Base-by-base conservation (phyloP, 2,888 invertebrate genomes). In the Drosophila percnosoma region DNA sequence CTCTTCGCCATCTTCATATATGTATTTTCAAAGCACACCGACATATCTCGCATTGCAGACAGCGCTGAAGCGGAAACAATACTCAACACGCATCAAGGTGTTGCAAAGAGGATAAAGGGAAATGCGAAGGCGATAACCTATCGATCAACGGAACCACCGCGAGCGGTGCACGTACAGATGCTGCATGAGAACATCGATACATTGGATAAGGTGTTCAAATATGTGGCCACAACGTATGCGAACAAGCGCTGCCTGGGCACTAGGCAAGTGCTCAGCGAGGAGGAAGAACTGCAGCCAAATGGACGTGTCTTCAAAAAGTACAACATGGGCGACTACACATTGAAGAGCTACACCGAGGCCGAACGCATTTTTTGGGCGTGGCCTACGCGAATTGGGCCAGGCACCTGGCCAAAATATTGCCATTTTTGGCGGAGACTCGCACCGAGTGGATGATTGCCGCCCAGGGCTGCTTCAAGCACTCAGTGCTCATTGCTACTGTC, bases 391-490 rank as follows among this genome's bases (percentile, higher is more conserved):
- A 88, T 93, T 97, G 48, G 98, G 98, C 38, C 95, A 96, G 87
- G 92, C 94, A 82, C 95, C 96, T 11, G 94, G 94, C 15, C 94
- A 95, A 74, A 97, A 97, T 93, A 94, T 99, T 81, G 98, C 97
- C 66, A 96, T 99, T 91, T 99, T 99, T 94, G 98, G 98, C 99
- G 0, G 99, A 99, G 94, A 99, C 99, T 0, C 95, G 99, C 83
- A 97, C 97, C 53, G 99, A 99, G 94, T 99, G 99, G 99, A 97
- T 99, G 96, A 94, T 99, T 57, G 97, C 98, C 0, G 98, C 99
- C 1, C 97, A 99, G 91, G 98, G 98, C 64, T 97, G 98, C 93
- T 98, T 99, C 94, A 98, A 97, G 92, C 97, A 97, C 93, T 98
- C 97, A 92, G 96, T 98, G 91, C 96, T 97, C 95, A 97, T 99